phyloP scores from a whole-genome alignment of 2,888 invertebrate species.

The Xanthorhoe spadicearia region DNA sequence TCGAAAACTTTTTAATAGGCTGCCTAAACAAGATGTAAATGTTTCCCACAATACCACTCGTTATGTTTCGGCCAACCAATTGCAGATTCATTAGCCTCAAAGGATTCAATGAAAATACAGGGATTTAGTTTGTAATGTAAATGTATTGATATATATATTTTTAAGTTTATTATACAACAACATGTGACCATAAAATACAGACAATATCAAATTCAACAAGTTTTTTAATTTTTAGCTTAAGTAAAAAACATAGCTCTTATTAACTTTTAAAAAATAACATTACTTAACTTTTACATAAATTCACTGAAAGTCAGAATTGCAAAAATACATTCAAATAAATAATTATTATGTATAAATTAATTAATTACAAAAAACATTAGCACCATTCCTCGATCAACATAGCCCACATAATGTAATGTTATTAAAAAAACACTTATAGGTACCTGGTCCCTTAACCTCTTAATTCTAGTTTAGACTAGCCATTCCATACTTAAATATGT shows the following conservation, averaged over 20 bases:
- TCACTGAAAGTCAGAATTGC: constrained; percentile 3
- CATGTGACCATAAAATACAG: constrained; percentile 78
- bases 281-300: constrained; percentile 15
- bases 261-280: constrained; percentile 29
- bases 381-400: constrained; percentile 22
- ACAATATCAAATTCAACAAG: constrained; percentile 66
- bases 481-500: background rate
- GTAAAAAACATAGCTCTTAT: constrained; percentile 22
- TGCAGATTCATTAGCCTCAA: constrained; percentile 77
- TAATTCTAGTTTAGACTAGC: constrained; percentile 6
- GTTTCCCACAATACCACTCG: constrained; percentile 51
- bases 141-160: constrained; percentile 79
- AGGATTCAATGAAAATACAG: constrained; percentile 80
- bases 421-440: background rate
- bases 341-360: no score
- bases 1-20: constrained; percentile 89
- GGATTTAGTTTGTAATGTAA: constrained; percentile 83
- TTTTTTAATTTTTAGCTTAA: constrained; percentile 31
- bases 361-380: constrained; percentile 14
- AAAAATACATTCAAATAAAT: background rate
- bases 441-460: constrained; percentile 8
- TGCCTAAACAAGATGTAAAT: constrained; percentile 81
- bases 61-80: constrained; percentile 72
- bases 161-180: constrained; percentile 78
- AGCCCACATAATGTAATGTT: constrained; percentile 24